These are phyloP conservation scores for Ophion slaviceki DNA, from an alignment of 2,888 invertebrate genomes.

Conservation along the genomic window DNA sequence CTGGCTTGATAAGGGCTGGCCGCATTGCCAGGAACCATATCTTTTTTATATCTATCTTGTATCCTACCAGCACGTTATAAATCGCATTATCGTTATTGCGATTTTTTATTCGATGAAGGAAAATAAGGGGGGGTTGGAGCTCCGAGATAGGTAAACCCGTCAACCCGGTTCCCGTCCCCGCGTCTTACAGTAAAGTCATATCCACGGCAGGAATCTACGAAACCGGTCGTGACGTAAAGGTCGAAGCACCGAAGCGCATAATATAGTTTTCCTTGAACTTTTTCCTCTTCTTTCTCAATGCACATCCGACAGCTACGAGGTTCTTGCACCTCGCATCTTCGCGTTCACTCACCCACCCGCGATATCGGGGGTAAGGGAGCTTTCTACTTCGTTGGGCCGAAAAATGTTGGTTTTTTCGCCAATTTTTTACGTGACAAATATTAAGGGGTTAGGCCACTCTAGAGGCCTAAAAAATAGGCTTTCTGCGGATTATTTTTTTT, in stretches of 20 bases:
- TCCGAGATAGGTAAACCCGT: slow-evolving; percentile 41
- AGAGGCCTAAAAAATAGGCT: no score
- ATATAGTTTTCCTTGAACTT: slow-evolving; percentile 27
- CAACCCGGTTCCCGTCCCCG: slow-evolving; percentile 52
- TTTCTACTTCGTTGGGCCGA: no score
- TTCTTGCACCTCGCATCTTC: background rate
- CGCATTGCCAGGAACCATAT: slow-evolving; percentile 6
- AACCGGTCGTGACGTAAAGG: slow-evolving; percentile 64
- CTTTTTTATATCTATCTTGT: background rate
- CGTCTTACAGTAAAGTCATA: slow-evolving; percentile 31
- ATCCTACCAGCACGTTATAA: background rate
- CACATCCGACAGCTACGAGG: background rate
- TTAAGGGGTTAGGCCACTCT: no score
- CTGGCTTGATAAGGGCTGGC: slow-evolving; percentile 32
- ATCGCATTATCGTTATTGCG: background rate
- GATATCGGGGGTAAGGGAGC: background rate
- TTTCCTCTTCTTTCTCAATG: background rate
- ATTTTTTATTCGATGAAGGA: background rate
- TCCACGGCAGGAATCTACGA: slow-evolving; percentile 37
- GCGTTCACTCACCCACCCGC: slow-evolving; percentile 2
- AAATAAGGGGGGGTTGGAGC: slow-evolving; percentile 1
- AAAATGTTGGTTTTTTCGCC: no score
- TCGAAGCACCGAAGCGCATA: slow-evolving; percentile 53
- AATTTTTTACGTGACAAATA: no score
- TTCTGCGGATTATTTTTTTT: no score